Conservation (phyloP, 2,113 vertebrate genomes). For the Anthoscopus minutus region DNA sequence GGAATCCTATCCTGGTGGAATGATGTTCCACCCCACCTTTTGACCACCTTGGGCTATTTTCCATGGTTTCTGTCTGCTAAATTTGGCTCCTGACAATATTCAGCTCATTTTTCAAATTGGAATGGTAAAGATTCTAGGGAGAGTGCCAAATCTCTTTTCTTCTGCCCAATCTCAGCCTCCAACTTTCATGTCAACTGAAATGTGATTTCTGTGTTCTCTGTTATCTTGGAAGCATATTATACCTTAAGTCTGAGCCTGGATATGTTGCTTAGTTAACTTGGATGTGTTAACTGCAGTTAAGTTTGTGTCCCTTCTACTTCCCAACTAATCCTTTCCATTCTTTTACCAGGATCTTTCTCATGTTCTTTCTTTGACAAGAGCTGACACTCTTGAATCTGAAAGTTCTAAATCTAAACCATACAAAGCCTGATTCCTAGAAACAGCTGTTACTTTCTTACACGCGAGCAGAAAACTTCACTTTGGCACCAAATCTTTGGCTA, state of each 20-base stretch:
- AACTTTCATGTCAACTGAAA: background rate
- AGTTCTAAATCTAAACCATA: too few relatives aligned
- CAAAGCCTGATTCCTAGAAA: background rate
- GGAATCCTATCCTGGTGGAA: background rate
- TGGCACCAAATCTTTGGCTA: background rate
- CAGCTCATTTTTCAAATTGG: background rate
- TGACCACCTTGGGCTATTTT: background rate
- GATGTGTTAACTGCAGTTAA: background rate
- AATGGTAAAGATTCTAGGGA: background rate
- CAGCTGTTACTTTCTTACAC: background rate
- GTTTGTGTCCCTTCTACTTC: background rate
- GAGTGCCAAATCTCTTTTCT: background rate
- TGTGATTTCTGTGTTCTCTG: fast-evolving
- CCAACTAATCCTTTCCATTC: background rate
- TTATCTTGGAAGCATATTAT: background rate
- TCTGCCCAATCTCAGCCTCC: background rate
- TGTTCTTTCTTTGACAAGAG: background rate
- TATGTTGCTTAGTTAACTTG: background rate
- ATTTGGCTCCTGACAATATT: background rate
- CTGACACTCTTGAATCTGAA: too few relatives aligned
- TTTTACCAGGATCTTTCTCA: background rate
- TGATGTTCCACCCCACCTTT: background rate
- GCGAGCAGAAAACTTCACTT: background rate
- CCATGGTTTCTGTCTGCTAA: background rate
- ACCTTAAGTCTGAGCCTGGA: background rate